Evolutionary conservation across 2,888 invertebrate species (phyloP), one percentile per base, ranked within the genome.

Genomic region (Dicyrtoma fusca): DNA sequence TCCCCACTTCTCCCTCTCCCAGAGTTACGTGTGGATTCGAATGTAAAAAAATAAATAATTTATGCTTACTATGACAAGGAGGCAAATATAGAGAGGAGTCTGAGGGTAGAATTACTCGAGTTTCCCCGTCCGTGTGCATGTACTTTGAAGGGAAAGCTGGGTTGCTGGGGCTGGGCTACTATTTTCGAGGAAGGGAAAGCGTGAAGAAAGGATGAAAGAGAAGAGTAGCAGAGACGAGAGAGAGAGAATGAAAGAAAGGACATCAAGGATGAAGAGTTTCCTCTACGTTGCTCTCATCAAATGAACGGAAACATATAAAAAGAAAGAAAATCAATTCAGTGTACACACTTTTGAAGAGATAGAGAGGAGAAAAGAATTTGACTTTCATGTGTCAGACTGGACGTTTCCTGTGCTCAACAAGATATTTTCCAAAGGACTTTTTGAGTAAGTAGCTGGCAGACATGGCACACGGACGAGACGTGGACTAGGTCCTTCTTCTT

Each of bases 341-440:
- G 51, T 49, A 25, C 51, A 64, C 47, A 49, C 51, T 64, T 64
- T n/a, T 64, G 49, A 51, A 45, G 23, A 64, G 64, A 64, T 23
- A 51, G 49, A 62, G 17, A 21, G 42, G 53, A 25, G 23, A 23
- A 51, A 65, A 25, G 51, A 65, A 65, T 65, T 65, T 65, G 65
- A 51, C 65, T 65, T 65, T 65, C 65, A 65, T 65, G 51, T 65
- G 65, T 65, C 65, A 65, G 51, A 51, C 51, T 65, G 65, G 65
- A 49, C 51, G 34, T 21, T 34, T 63, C 63, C 44, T 63, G 63
- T 63, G 10, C 64, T 44, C 45, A 44, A 10, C 23, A 3, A 17
- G 42, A 17, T 13, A 13, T 55, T 11, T 25, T 45, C 62, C 23
- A 11, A 44, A 44, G 42, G 21, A 4, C 11, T 1, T 47, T n/a